phyloP scores from a whole-genome alignment of 2,797 vertebrate species.

The Decapterus maruadsi region DNA sequence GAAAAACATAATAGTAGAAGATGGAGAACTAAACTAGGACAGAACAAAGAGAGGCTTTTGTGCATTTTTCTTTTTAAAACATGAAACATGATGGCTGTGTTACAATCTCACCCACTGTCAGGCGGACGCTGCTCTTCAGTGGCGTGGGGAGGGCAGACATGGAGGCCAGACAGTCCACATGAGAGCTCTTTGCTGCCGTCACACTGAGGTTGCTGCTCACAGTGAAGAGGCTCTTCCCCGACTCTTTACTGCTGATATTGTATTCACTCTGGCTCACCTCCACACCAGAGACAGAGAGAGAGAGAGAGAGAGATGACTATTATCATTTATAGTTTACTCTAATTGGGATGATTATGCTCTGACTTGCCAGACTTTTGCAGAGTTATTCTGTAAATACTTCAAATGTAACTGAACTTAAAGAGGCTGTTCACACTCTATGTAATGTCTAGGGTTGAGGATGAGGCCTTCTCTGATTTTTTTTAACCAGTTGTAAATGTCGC shows the following conservation, averaged over 20 bases:
- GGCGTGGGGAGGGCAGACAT: constrained; percentile 81
- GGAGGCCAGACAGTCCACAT: constrained; percentile 87
- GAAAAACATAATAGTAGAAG: constrained; percentile 1
- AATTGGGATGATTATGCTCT: not conserved
- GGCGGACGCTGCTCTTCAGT: constrained; percentile 74
- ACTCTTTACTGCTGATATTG: constrained; percentile 74
- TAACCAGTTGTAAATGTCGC: not conserved
- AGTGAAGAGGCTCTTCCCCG: constrained; percentile 72
- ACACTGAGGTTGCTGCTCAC: constrained; percentile 84
- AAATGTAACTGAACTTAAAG: constrained; percentile 18
- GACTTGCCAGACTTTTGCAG: not conserved
- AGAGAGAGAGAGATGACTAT: constrained; percentile 7
- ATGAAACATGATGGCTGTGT: not conserved
- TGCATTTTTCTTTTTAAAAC: not conserved
- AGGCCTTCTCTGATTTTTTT: not conserved
- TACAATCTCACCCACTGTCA: constrained; percentile 82
- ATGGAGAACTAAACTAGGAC: constrained; percentile 1
- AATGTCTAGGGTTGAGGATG: not conserved
- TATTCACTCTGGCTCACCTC: constrained; percentile 77
- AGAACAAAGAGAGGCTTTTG: constrained; percentile 15
- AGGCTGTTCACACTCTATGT: not conserved
- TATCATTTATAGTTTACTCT: constrained; percentile 18
- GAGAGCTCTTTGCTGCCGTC: constrained; percentile 76
- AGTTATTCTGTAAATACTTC: not conserved
- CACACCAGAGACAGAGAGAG: constrained; percentile 46